Evolutionary conservation across 2,797 vertebrate species (phyloP), one percentile per base, ranked within the genome.

Genomic region (Myotis planiceps): DNA sequence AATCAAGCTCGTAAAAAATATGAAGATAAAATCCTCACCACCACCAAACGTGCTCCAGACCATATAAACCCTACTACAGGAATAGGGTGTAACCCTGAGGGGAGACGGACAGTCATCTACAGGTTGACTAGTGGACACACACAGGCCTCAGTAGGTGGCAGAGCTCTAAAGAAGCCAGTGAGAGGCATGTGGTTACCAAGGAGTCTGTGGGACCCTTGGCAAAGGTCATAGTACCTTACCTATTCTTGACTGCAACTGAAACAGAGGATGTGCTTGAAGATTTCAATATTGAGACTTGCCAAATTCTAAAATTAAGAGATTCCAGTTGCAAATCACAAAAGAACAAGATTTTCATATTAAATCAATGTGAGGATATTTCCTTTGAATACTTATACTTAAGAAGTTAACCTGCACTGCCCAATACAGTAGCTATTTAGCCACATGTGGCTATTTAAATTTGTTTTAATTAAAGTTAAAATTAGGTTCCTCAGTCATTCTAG

Each of bases 221-320:
- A 84, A 88, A 91, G 29, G 34, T 80, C 63, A 81, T 0, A 49
- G 23, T 16, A 25, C 10, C 21, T 76, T 3, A 16, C 21, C 68
- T 12, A 49, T 0, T 49, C 45, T 32, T 51, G 53, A 86, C 12
- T 42, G 13, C 18, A 92, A 78, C 9, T 76, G 18, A 23, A 90
- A 78, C 2, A 1, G 9, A 82, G 23, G 51, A 53, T 63, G 69
- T 29, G 8, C 32, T n/a, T 69, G 10, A 68, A 87, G 1, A 65
- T 29, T 75, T 65, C 51, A 75, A 13, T 16, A 72, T 0, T 71
- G n/a, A 92, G 47, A 69, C 9, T 47, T 83, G 32, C 15, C 83
- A 84, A 84, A 63, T 51, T 86, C 69, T 80, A 88, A 87, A 92
- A 92, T 93, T 80, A 87, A 90, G 32, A 90, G 45, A 88, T 34